Base-by-base conservation (phyloP, 1,140 invertebrate species). In the Drosophila melanica region DNA sequence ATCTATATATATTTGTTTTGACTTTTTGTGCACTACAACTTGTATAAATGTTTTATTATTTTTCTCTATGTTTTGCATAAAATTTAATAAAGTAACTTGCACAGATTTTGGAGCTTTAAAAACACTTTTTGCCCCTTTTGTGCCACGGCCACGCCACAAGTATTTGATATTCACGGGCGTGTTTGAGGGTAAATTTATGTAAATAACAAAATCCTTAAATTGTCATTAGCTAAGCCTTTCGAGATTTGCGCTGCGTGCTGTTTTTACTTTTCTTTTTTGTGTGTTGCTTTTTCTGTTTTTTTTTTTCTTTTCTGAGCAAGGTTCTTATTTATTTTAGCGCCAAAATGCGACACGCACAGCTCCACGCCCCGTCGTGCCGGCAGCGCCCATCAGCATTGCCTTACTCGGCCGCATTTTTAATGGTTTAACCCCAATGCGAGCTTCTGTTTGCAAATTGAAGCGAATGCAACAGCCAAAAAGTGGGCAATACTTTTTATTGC, bases 131-230 rank as follows among this genome's bases (percentile, higher is more conserved):
- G 47, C 47, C 14, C 44, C 30, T 48, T n/a, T n/a, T 41, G 1
- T 11, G 10, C 2, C 58, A 47, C 48, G 35, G 20, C 7, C 2
- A 44, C 27, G 20, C 44, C 48, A 30, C 39, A 58, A 14, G 66
- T 44, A 30, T 68, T 64, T 62, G 63, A 9, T 30, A 51, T 72
- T 72, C 69, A 58, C 58, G 57, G 33, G 37, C 44, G 53, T 66
- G 44, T 71, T 74, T 77, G 45, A 59, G 63, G 58, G 75, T 89
- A 89, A 89, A 87, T 89, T 87, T 87, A 87, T 87, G 84, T 69
- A 89, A 87, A 87, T 87, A 79, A 65, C 79, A 84, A 87, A 87
- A 89, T 87, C 84, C 84, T 87, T 75, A 87, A 87, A 87, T 87
- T 87, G 84, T 87, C 84, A 87, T 87, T 87, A 84, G 84, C 76